Percentiles rank a stretch among this genome's conserved stretches.
Evolutionary conservation across 2,113 vertebrate species (phyloP).

Genomic region (Cichladusa arquata): DNA sequence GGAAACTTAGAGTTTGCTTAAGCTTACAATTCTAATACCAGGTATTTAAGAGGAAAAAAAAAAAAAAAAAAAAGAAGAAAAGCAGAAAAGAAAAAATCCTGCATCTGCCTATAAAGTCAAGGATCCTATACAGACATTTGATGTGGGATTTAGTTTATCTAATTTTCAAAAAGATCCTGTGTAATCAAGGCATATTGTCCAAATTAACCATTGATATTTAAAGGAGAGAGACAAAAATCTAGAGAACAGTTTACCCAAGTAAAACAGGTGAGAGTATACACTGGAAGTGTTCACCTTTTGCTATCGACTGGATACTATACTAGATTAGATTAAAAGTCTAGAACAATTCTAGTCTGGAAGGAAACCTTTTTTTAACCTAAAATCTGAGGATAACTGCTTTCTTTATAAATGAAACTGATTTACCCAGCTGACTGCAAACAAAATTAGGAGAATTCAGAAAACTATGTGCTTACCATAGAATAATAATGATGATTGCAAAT

Average conservation of each 20-base stretch:
- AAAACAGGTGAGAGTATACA: background rate
- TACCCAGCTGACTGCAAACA: background rate
- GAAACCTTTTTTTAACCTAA: background rate
- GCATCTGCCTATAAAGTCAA: background rate
- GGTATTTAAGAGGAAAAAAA: background rate
- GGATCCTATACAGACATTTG: background rate
- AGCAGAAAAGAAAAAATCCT: background rate
- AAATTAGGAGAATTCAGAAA: background rate
- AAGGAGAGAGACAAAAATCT: background rate
- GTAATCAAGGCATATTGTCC: background rate
- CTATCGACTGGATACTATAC: rapidly evolving
- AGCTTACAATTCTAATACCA: background rate
- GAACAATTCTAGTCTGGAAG: background rate
- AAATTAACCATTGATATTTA: background rate
- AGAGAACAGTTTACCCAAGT: background rate
- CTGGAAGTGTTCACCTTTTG: background rate
- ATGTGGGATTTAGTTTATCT: background rate
- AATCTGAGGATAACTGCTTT: background rate
- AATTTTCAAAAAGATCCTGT: background rate
- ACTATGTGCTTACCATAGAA: background rate
- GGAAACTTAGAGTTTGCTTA: background rate
- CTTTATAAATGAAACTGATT: background rate
- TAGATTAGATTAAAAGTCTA: background rate
- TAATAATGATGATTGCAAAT: background rate
- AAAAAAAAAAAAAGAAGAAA: too few relatives aligned